Evolutionary conservation across 2,113 vertebrate genomes (phyloP).

Genomic region (Neotragus pygmaeus): DNA sequence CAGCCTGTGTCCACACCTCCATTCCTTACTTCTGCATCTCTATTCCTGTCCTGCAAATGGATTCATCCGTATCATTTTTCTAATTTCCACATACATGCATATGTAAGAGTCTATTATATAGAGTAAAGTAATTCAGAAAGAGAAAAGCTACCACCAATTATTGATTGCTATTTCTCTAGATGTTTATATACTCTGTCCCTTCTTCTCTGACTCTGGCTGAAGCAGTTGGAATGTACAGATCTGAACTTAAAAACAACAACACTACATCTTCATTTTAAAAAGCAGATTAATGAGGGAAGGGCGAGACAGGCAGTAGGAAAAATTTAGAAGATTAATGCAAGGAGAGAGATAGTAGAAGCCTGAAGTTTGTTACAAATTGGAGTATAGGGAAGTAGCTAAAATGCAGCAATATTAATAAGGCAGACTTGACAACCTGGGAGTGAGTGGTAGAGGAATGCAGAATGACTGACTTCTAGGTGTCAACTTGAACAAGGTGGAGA

Average conservation of each 20-base stretch:
- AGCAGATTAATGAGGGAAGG: not conserved
- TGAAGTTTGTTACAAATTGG: not conserved
- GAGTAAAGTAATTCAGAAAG: not conserved
- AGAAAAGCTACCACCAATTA: not conserved
- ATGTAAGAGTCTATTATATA: not conserved
- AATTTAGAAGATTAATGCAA: not conserved
- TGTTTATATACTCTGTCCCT: not conserved
- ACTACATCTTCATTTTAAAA: not conserved
- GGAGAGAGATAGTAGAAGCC: not conserved
- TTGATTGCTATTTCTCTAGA: not conserved
- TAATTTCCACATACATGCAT: not conserved
- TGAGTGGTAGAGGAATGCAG: not conserved
- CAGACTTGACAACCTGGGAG: not conserved
- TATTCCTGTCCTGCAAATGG: not conserved
- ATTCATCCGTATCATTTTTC: not conserved
- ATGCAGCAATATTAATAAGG: not conserved
- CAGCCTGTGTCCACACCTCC: not conserved
- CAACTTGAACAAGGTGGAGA: not conserved
- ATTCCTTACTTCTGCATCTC: not conserved
- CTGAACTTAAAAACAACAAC: not conserved
- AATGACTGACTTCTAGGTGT: not conserved
- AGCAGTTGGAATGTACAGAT: not conserved
- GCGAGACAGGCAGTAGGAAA: not conserved
- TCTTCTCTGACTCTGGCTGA: not conserved
- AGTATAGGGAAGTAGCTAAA: not conserved